phyloP scores from a whole-genome alignment of 2,888 invertebrate species.

The Oxycera nigricornis region DNA sequence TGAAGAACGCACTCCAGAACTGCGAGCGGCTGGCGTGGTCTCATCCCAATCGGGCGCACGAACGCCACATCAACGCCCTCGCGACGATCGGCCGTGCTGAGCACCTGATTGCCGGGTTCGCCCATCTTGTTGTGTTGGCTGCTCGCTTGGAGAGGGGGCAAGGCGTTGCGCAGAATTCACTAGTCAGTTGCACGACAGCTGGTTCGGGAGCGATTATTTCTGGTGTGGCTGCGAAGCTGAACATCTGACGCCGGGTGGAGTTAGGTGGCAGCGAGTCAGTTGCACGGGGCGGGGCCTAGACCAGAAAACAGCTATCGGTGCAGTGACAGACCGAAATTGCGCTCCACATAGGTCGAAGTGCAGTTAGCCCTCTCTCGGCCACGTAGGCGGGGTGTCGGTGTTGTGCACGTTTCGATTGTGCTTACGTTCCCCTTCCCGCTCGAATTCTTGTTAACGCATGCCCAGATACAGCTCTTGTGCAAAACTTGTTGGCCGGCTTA shows the following conservation, averaged over 20 bases:
- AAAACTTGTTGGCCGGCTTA: slow-evolving; percentile 16
- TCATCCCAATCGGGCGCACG: slow-evolving; percentile 47
- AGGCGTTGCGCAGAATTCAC: neutral
- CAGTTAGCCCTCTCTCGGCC: neutral
- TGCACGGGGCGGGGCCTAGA: neutral
- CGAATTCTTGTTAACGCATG: neutral
- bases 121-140: slow-evolving; percentile 20
- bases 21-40: slow-evolving; percentile 49
- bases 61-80: slow-evolving; percentile 28
- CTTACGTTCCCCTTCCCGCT: neutral
- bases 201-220: slow-evolving; percentile 16
- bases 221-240: neutral
- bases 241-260: slow-evolving; percentile 10
- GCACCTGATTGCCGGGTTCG: slow-evolving; percentile 32
- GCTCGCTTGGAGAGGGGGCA: neutral
- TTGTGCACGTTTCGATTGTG: neutral
- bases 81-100: neutral
- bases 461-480: slow-evolving; percentile 7
- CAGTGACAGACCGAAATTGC: neutral
- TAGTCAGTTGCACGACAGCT: neutral
- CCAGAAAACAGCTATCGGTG: neutral
- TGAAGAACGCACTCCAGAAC: slow-evolving; percentile 56
- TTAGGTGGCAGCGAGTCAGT: neutral
- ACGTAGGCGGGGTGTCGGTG: neutral
- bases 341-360: neutral